phyloP scores from a whole-genome alignment of 2,888 invertebrate genomes.

The Synergus laeviventris region DNA sequence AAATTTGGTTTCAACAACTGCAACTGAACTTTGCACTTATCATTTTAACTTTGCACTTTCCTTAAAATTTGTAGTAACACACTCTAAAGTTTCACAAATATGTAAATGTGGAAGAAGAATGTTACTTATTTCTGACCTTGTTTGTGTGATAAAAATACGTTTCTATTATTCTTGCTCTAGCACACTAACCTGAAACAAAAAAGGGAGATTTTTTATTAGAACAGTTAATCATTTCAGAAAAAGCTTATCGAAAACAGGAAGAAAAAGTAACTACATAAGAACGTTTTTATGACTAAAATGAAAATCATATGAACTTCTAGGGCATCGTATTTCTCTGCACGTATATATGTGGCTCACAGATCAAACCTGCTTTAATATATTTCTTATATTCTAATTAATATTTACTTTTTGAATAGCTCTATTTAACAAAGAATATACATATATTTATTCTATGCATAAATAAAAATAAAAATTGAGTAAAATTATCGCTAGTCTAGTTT shows the following conservation, averaged over 20 bases:
- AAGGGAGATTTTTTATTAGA: slow-evolving; percentile 50
- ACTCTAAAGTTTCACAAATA: too few relatives aligned
- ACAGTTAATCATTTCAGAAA: neutral
- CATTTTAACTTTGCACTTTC: too few relatives aligned
- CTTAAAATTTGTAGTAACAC: too few relatives aligned
- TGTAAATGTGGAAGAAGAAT: neutral
- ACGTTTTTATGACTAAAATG: neutral
- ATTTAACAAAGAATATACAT: too few relatives aligned
- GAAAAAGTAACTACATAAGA: neutral
- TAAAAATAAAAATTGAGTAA: neutral
- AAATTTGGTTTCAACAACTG: too few relatives aligned
- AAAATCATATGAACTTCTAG: slow-evolving; percentile 41
- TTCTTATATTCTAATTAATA: too few relatives aligned
- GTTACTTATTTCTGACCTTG: slow-evolving; percentile 12
- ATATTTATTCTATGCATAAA: neutral
- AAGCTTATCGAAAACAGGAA: neutral
- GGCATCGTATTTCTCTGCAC: slow-evolving; percentile 41
- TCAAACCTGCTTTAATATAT: neutral
- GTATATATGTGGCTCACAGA: slow-evolving; percentile 44
- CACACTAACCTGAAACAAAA: slow-evolving; percentile 63
- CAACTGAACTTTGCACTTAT: too few relatives aligned
- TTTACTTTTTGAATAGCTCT: too few relatives aligned
- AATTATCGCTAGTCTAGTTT: neutral
- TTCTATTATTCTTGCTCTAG: neutral
- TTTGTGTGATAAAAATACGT: neutral